Conservation (phyloP, 2,797 vertebrate species). For the Acanthis flammea region DNA sequence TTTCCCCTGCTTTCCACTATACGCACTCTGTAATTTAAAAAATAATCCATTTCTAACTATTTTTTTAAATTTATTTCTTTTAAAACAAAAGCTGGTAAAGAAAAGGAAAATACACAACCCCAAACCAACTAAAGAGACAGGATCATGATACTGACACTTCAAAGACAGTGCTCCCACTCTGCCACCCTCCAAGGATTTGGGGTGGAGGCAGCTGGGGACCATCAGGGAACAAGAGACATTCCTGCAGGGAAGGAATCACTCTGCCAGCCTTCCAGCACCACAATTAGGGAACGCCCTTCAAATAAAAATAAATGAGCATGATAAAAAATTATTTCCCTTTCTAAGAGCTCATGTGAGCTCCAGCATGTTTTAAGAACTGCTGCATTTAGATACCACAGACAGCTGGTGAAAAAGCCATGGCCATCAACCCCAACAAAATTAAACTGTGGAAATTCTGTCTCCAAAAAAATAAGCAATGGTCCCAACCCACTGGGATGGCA, state of each 20-base stretch:
- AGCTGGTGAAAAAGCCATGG: not conserved
- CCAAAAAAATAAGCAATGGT: not conserved
- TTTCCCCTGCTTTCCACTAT: not conserved
- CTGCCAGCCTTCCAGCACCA: not conserved
- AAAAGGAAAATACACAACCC: not conserved
- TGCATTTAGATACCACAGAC: not conserved
- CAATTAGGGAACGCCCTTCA: not conserved
- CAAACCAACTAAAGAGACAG: not conserved
- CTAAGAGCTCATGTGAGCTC: not conserved
- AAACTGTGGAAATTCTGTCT: not conserved
- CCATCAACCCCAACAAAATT: not conserved
- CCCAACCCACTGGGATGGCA: not conserved
- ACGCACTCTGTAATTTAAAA: not conserved
- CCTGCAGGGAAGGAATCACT: not conserved
- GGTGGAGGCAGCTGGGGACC: not conserved
- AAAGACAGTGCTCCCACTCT: not conserved
- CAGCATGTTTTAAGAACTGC: not conserved
- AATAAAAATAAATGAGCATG: not conserved
- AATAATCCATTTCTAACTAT: not conserved
- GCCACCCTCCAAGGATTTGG: not conserved
- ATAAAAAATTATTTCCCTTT: not conserved
- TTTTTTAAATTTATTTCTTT: rapidly evolving
- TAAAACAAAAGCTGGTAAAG: not conserved
- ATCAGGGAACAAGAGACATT: not conserved
- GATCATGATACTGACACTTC: not conserved